phyloP scores from a whole-genome alignment of 2,797 vertebrate genomes.

The Leucoraja ocellata region DNA sequence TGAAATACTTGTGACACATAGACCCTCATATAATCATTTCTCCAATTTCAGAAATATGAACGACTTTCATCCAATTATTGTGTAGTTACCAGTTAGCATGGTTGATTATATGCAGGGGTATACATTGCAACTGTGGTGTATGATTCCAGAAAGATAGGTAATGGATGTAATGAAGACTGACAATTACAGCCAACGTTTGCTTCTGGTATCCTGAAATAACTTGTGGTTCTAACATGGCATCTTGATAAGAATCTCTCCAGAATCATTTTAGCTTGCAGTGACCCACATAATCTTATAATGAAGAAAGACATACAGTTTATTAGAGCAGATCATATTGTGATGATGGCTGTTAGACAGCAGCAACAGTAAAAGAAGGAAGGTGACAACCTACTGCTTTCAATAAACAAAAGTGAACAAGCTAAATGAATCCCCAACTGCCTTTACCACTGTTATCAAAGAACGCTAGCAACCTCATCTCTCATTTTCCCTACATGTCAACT shows the following conservation, averaged over 20 bases:
- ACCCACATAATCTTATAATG: background rate
- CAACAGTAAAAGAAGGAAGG: background rate
- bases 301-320: background rate
- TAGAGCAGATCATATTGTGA: background rate
- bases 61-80: background rate
- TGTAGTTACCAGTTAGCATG: background rate
- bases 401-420: background rate
- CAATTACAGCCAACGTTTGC: background rate
- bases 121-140: background rate
- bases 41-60: background rate
- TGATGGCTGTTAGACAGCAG: background rate
- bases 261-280: background rate
- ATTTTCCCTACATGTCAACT: too few relatives aligned
- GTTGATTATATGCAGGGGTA: background rate
- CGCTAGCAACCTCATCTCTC: background rate
- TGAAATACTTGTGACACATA: background rate
- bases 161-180: background rate
- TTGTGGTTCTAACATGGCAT: background rate
- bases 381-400: background rate
- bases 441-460: background rate
- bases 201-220: background rate
- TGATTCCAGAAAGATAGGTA: background rate
- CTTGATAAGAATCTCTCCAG: background rate
- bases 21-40: background rate
- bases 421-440: background rate